Conservation (phyloP, 2,113 vertebrate species). For the Brachyistius frenatus region DNA sequence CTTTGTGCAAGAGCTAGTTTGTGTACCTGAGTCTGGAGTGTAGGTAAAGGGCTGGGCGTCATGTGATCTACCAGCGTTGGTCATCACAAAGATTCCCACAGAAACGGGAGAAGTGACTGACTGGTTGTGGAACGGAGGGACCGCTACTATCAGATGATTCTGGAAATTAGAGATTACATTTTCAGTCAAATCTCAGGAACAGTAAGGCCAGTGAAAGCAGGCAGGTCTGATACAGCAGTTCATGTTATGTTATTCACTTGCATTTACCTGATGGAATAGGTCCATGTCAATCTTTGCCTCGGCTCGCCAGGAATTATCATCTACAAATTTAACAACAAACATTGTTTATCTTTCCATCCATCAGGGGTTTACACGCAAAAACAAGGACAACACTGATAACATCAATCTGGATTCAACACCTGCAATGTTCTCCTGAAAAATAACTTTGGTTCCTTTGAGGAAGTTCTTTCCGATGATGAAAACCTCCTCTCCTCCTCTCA, state of each 20-base stretch:
- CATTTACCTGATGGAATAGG: slow-evolving; percentile 96
- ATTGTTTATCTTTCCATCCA: background rate
- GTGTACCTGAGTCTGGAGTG: slow-evolving; percentile 93
- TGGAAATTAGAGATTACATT: slow-evolving; percentile 65
- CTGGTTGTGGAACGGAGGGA: slow-evolving; percentile 94
- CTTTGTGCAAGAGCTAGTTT: background rate
- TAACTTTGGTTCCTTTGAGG: slow-evolving; percentile 99
- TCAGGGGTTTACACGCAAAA: background rate
- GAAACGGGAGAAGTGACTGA: slow-evolving; percentile 92
- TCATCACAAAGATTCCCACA: slow-evolving; percentile 95
- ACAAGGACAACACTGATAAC: slow-evolving; percentile 16
- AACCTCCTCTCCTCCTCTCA: slow-evolving; percentile 96
- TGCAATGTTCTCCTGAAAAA: slow-evolving; percentile 95
- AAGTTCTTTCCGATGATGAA: slow-evolving; percentile 99
- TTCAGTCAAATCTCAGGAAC: background rate
- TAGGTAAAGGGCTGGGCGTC: slow-evolving; percentile 96
- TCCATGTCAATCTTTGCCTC: slow-evolving; percentile 99
- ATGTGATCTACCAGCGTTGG: slow-evolving; percentile 96
- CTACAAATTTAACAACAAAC: slow-evolving; percentile 80
- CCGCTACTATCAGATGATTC: slow-evolving; percentile 99
- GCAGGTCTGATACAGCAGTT: background rate
- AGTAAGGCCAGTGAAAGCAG: background rate
- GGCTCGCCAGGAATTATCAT: slow-evolving; percentile 96
- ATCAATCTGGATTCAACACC: slow-evolving; percentile 46
- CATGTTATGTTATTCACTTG: background rate